phyloP scores from a whole-genome alignment of 2,113 vertebrate species.

The Platichthys stellatus region DNA sequence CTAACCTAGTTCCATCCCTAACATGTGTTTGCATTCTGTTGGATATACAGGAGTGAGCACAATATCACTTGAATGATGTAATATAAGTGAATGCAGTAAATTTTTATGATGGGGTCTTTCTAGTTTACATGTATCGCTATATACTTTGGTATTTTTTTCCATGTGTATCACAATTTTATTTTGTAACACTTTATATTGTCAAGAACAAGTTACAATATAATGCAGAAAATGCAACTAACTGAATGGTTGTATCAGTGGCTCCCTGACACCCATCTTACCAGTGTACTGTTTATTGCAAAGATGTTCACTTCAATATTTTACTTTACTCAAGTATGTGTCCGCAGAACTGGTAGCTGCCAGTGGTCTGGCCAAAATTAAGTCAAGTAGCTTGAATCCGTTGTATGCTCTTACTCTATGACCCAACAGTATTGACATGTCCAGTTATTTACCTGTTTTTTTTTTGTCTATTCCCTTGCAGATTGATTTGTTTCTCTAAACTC shows the following conservation, averaged over 20 bases:
- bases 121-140: neutral
- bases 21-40: slow-evolving; percentile 7
- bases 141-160: neutral
- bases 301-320: neutral
- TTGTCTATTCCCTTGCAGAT: neutral
- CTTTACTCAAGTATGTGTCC: slow-evolving; percentile 3
- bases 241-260: neutral
- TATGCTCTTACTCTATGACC: neutral
- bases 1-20: neutral
- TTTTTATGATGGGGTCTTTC: neutral
- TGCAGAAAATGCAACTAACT: neutral
- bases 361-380: neutral
- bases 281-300: neutral
- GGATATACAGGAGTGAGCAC: neutral
- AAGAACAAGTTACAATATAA: neutral
- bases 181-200: neutral
- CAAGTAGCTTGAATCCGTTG: neutral
- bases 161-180: neutral
- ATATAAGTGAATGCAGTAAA: neutral
- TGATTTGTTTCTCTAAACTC: slow-evolving; percentile 1
- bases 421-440: neutral
- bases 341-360: neutral
- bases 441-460: neutral
- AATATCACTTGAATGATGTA: neutral
- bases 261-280: neutral